These are phyloP conservation scores for Ceryle rudis DNA, from an alignment of 2,797 vertebrate genomes.

Conservation along the genomic window DNA sequence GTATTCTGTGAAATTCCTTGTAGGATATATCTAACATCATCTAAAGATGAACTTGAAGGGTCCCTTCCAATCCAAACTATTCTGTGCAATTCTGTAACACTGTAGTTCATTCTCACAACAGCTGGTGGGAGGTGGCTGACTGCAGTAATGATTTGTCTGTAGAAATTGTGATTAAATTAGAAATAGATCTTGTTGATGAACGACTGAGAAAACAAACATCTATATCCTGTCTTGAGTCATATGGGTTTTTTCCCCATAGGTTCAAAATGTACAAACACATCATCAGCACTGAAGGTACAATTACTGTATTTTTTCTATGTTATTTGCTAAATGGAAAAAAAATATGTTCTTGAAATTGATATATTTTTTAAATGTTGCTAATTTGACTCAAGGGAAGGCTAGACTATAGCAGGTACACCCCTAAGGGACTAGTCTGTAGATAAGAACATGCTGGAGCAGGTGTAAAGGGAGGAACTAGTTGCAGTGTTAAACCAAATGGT, in stretches of 20 bases:
- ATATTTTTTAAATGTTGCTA: not conserved
- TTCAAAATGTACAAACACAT: not conserved
- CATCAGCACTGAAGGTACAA: not conserved
- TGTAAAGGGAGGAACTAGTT: not conserved
- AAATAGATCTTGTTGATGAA: not conserved
- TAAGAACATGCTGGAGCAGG: not conserved
- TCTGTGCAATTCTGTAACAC: no score
- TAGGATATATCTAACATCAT: not conserved
- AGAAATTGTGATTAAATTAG: not conserved
- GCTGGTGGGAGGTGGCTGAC: not conserved
- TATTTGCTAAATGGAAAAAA: not conserved
- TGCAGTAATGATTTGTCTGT: not conserved
- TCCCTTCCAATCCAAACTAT: no score
- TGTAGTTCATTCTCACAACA: not conserved
- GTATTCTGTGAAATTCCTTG: not conserved
- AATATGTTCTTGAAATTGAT: not conserved
- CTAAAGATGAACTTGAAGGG: no score
- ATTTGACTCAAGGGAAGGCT: not conserved
- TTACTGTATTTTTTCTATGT: not conserved
- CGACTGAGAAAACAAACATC: not conserved
- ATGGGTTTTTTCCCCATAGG: not conserved
- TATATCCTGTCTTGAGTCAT: not conserved
- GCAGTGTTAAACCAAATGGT: not conserved
- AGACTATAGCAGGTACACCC: not conserved
- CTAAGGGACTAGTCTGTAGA: not conserved